Conservation (phyloP, 2,113 vertebrate species). For the Oostethus manadensis region DNA sequence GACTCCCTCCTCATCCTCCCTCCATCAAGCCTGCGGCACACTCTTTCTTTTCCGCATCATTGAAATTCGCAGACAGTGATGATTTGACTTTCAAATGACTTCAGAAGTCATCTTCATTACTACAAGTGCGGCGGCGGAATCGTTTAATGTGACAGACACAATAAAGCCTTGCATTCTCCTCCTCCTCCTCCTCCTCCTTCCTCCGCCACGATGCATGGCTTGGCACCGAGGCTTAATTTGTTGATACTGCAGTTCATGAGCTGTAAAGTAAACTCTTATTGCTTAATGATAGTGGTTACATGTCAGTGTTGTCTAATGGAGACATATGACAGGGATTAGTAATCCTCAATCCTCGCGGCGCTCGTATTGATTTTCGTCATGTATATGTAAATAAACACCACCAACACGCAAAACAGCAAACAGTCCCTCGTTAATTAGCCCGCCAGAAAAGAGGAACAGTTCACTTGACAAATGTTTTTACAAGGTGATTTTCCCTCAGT, state of each 20-base stretch:
- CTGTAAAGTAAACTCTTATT: conserved; percentile 79
- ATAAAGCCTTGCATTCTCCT: conserved; percentile 50
- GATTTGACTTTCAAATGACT: conserved; percentile 73
- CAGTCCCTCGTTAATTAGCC: conserved; percentile 72
- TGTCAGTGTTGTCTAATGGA: conserved; percentile 74
- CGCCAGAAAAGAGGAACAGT: conserved; percentile 64
- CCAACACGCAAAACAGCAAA: conserved; percentile 37
- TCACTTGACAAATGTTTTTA: conserved; percentile 78
- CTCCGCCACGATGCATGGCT: conserved; percentile 31
- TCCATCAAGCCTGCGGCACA: conserved; percentile 39
- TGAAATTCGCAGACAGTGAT: conserved; percentile 64
- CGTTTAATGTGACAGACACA: conserved; percentile 67
- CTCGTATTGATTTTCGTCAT: conserved; percentile 71
- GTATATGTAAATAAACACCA: conserved; percentile 70
- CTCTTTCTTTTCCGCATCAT: conserved; percentile 58
- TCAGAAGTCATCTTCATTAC: conserved; percentile 67
- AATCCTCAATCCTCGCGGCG: conserved; percentile 59
- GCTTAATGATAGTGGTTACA: conserved; percentile 74
- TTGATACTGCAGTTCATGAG: conserved; percentile 76
- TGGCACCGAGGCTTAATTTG: conserved; percentile 68
- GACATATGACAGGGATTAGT: conserved; percentile 69
- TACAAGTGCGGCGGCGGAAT: conserved; percentile 56
- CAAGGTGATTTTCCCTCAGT: conserved; percentile 76
- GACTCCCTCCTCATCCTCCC: conserved; percentile 34
- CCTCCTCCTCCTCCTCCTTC: conserved; percentile 7